Conservation (phyloP, 2,113 vertebrate species). For the Corythaixoides concolor region DNA sequence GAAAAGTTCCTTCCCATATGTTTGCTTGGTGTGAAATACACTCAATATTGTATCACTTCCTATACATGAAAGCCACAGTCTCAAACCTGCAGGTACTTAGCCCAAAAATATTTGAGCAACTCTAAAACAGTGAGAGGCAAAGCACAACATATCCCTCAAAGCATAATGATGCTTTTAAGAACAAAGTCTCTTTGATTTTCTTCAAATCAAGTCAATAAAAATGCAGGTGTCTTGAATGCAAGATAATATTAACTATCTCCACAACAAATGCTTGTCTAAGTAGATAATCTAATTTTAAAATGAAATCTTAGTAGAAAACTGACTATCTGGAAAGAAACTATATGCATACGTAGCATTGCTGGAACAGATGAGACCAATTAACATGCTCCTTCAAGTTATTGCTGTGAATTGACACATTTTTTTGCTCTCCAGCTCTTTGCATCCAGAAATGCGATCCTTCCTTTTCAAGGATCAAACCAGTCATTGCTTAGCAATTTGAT, state of each 20-base stretch:
- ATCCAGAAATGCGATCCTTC: not conserved
- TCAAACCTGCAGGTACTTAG: not conserved
- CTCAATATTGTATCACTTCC: not conserved
- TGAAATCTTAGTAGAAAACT: not conserved
- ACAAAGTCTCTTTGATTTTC: not conserved
- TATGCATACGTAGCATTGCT: not conserved
- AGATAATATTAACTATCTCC: not conserved
- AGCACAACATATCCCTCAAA: not conserved
- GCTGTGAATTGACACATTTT: not conserved
- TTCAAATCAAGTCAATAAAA: not conserved
- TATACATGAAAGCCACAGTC: not conserved
- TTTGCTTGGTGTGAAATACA: not conserved
- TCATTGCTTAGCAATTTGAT: not conserved
- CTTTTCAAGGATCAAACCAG: not conserved
- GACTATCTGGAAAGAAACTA: not conserved
- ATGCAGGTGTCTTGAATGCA: not conserved
- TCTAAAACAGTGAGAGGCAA: not conserved
- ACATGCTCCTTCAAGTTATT: not conserved
- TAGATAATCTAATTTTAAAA: not conserved
- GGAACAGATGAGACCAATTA: not conserved
- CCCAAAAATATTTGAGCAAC: not conserved
- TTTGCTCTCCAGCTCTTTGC: not conserved
- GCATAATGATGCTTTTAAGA: not conserved
- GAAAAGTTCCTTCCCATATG: not conserved
- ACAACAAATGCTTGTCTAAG: not conserved